A percentile compares a stretch with the other conserved stretches of the same genome.
phyloP scores from a whole-genome alignment of 2,888 invertebrate species.

The Tanytarsus gracilentus region DNA sequence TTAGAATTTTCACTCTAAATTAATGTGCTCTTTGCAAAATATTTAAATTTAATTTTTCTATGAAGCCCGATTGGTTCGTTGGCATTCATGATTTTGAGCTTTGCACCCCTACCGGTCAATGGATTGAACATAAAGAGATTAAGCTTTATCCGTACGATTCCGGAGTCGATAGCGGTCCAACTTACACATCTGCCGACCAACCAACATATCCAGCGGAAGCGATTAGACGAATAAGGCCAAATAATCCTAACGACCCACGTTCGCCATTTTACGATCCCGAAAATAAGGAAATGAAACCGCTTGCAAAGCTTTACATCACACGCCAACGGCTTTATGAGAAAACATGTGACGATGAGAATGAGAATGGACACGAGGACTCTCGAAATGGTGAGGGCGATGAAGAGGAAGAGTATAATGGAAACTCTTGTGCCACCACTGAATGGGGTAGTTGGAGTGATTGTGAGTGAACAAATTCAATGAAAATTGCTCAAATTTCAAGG shows the following conservation, averaged over 20 bases:
- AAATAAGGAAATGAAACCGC: constrained; percentile 72
- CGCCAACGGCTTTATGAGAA: constrained; percentile 74
- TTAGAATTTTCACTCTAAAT: no score
- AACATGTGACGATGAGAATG: constrained; percentile 52
- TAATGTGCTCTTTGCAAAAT: no score
- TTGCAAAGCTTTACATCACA: constrained; percentile 73
- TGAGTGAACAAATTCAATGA: no score
- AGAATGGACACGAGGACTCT: background rate
- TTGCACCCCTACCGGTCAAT: constrained; percentile 82
- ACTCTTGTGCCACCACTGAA: background rate
- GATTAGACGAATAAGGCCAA: constrained; percentile 75
- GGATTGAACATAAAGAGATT: constrained; percentile 71
- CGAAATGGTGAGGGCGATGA: background rate
- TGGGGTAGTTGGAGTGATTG: background rate
- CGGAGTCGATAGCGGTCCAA: constrained; percentile 86
- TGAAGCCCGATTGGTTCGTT: constrained; percentile 96
- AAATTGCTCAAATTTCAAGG: no score
- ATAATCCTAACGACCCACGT: constrained; percentile 72
- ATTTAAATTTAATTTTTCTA: no score
- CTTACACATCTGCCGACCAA: constrained; percentile 75
- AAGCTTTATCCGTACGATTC: constrained; percentile 94
- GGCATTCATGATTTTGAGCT: constrained; percentile 87
- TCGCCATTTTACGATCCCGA: constrained; percentile 85
- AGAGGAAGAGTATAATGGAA: background rate
- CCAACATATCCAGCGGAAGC: constrained; percentile 78